Conservation (phyloP, 2,888 invertebrate genomes). For the Apamea crenata region DNA sequence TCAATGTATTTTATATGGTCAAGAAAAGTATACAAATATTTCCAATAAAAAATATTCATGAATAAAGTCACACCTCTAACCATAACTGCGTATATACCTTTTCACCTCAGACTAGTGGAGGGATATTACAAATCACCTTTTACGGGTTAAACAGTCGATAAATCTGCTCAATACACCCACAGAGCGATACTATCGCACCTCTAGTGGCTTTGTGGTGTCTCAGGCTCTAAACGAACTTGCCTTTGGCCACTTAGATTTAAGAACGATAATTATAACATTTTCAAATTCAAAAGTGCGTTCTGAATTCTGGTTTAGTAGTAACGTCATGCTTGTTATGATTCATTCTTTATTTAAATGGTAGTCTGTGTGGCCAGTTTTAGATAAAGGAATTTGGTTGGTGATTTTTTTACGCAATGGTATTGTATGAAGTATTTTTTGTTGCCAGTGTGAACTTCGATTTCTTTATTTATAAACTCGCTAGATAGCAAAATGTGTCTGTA, state of each 20-base stretch:
- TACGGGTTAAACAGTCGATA: slow-evolving; percentile 84
- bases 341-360: slow-evolving; percentile 59
- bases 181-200: slow-evolving; percentile 81
- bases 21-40: background rate
- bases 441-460: background rate
- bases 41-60: background rate
- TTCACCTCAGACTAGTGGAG: slow-evolving; percentile 72
- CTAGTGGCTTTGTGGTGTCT: slow-evolving; percentile 79
- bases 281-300: slow-evolving; percentile 73
- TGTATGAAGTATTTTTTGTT: slow-evolving; percentile 30
- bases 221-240: slow-evolving; percentile 81
- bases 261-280: slow-evolving; percentile 81
- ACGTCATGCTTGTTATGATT: slow-evolving; percentile 51
- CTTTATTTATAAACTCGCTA: background rate
- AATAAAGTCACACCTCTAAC: slow-evolving; percentile 44
- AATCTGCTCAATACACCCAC: slow-evolving; percentile 86
- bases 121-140: slow-evolving; percentile 84
- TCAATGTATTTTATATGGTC: background rate
- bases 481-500: background rate
- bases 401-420: slow-evolving; percentile 17
- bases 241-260: slow-evolving; percentile 79
- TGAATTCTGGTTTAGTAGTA: slow-evolving; percentile 58
- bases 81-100: slow-evolving; percentile 56
- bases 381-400: slow-evolving; percentile 39
- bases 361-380: slow-evolving; percentile 51